Evolutionary conservation across 1,140 invertebrate genomes (phyloP).

Genomic region (Parapsyche elsis): DNA sequence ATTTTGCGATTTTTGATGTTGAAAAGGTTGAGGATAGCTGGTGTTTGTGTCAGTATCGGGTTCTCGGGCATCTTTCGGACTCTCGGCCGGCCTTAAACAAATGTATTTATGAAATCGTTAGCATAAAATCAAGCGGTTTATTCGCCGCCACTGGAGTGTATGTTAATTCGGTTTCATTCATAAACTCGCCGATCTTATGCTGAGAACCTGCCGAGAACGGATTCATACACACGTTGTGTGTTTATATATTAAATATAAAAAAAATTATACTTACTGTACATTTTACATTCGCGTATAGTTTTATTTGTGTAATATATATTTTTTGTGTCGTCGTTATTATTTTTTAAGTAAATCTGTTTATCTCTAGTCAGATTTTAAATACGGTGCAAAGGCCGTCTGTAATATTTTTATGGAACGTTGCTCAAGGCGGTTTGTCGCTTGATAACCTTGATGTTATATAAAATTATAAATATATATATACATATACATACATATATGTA

Average conservation of each 20-base stretch:
- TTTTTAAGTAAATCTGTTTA: conserved; percentile 28
- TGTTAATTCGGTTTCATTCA: conserved; percentile 52
- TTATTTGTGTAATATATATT: background rate
- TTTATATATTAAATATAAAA: background rate
- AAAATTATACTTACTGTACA: too few relatives aligned
- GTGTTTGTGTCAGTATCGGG: background rate
- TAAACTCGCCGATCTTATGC: conserved; percentile 47
- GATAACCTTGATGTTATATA: conserved; percentile 31
- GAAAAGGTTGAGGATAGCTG: background rate
- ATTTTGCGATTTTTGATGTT: background rate
- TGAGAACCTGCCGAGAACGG: conserved; percentile 24
- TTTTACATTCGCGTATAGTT: background rate
- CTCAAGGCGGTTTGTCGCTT: conserved; percentile 38
- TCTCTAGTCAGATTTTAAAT: conserved; percentile 34
- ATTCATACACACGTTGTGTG: conserved; percentile 3
- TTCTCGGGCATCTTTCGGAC: background rate
- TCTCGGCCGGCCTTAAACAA: conserved; percentile 47
- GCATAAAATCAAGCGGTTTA: conserved; percentile 53
- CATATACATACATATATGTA: background rate
- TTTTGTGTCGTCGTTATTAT: background rate
- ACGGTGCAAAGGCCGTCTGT: conserved; percentile 42
- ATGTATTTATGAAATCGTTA: conserved; percentile 54
- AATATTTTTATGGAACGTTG: conserved; percentile 42
- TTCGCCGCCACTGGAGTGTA: conserved; percentile 46
- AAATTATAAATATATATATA: background rate